Evolutionary conservation across 2,888 invertebrate species (phyloP), one percentile per base, ranked within the genome.

Genomic region (Pristionchus maxplancki): DNA sequence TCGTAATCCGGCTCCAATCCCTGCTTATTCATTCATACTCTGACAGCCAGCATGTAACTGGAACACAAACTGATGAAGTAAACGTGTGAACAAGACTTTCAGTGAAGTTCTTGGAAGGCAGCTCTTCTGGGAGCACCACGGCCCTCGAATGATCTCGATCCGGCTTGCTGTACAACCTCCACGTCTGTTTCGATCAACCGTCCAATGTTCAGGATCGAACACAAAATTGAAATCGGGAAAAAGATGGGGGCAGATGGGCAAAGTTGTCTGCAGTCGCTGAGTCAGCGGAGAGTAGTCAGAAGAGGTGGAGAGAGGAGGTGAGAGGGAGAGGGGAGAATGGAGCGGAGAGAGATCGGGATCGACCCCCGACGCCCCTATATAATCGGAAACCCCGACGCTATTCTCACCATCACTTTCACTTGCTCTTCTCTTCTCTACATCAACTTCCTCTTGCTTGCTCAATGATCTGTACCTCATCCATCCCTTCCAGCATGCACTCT

Each of bases 241-340:
- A 34, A 20, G 31, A 64, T 31, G 64, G 34, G 64, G 28, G 78
- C 78, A 78, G 78, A 44, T 78, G 78, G 44, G 28, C 78, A 78
- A 78, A 78, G 78, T 67, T 34, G 67, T 34, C 67, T 34, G 67
- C 44, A 28, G 44, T 44, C 4, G 48, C 28, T 78, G 44, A 78
- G 44, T 44, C 78, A 78, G 74, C 40, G 67, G 6, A n/a, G 71
- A 28, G 71, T 24, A 37, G 71, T 31, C 64, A 64, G 64, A 31
- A 64, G n/a, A 24, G 64, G 28, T 28, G 31, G 28, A 64, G 64
- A 17, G 64, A 28, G 71, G 20, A 40, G 71, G 40, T 5, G 50
- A 31, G 81, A 81, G 48, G 81, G 81, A 37, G 81, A 28, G 81
- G 31, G 81, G 28, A 50, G 81, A 81, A 40, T 34, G 81, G 24